A percentile compares a stretch with the other conserved stretches of the same genome.
phyloP scores from a whole-genome alignment of 2,797 vertebrate genomes.

The Oreochromis mossambicus region DNA sequence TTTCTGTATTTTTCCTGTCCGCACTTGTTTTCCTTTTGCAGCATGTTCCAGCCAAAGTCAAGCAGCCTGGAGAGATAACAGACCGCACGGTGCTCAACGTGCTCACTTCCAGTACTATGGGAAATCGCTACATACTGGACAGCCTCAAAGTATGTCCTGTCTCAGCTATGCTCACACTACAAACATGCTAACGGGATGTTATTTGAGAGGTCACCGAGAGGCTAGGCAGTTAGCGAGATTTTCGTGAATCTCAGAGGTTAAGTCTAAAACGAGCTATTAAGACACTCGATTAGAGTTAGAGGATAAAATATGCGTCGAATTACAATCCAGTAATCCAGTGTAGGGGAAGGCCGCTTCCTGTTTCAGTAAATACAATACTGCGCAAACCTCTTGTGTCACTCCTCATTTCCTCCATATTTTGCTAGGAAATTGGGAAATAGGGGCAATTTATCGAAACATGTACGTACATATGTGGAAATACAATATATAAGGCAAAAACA shows the following conservation, averaged over 20 bases:
- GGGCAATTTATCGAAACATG: neutral
- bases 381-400: neutral
- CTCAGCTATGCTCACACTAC: neutral
- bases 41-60: constrained; percentile 61
- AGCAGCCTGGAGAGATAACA: constrained; percentile 81
- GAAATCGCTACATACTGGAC: constrained; percentile 79
- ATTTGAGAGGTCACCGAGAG: neutral
- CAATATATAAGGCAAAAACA: neutral
- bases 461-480: neutral
- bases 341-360: neutral
- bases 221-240: neutral
- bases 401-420: neutral
- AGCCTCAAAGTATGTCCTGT: constrained; percentile 76
- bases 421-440: neutral
- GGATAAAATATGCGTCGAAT: neutral
- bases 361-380: neutral
- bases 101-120: constrained; percentile 66
- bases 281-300: neutral
- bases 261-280: neutral
- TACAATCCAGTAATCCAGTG: neutral
- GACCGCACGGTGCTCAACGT: constrained; percentile 84
- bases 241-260: neutral
- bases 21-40: constrained; percentile 45
- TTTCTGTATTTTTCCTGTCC: neutral
- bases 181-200: neutral